Evolutionary conservation across 2,888 invertebrate species (phyloP).

Genomic region (Perizoma affinitatum): DNA sequence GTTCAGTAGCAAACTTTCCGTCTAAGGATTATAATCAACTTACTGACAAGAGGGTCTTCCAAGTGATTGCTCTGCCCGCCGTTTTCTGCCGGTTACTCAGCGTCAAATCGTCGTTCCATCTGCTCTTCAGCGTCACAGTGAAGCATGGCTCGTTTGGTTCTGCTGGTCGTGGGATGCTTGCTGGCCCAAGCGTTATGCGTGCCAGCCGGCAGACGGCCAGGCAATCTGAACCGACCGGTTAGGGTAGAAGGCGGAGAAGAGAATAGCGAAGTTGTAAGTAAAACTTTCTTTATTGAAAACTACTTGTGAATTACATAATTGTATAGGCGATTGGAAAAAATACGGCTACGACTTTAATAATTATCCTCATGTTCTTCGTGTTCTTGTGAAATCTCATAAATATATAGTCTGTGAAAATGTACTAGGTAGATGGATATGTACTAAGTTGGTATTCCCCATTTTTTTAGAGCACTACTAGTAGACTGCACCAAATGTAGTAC

Average conservation of each 20-base stretch:
- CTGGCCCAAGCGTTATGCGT: conserved; percentile 57
- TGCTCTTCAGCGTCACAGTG: conserved; percentile 40
- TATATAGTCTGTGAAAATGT: no score
- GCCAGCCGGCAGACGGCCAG: conserved; percentile 45
- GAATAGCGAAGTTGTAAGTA: conserved; percentile 47
- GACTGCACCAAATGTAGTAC: no score
- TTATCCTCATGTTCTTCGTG: no score
- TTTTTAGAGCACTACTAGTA: no score
- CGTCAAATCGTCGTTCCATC: background rate
- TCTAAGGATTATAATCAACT: background rate
- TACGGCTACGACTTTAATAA: no score
- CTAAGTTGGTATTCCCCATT: no score
- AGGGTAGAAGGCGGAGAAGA: conserved; percentile 27
- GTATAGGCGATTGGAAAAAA: no score
- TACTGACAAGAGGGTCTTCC: no score
- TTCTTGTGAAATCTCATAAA: no score
- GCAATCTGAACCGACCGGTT: conserved; percentile 33
- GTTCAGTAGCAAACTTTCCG: conserved; percentile 15
- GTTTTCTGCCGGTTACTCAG: background rate
- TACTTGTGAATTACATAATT: background rate
- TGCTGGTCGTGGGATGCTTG: conserved; percentile 52
- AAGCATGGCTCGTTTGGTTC: conserved; percentile 57
- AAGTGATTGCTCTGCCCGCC: no score
- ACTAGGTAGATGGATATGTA: no score
- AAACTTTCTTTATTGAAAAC: conserved; percentile 5